Base-by-base conservation (phyloP, 1,140 invertebrate genomes). In the Argopecten irradians region DNA sequence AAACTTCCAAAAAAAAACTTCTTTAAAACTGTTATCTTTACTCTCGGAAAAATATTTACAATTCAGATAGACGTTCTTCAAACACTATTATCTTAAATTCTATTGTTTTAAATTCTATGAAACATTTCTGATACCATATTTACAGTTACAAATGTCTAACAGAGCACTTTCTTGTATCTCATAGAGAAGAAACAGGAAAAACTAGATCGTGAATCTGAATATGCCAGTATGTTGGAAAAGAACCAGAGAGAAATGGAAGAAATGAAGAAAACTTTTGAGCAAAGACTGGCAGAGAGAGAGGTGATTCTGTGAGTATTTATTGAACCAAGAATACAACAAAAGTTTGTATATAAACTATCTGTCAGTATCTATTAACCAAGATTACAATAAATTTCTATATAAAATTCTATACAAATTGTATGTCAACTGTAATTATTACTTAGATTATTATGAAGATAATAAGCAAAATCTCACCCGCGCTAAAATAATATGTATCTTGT, bases 221-320 rank as follows among this genome's bases (percentile, higher is more conserved):
- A 95, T 91, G 94, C 93, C 83, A 92, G 91, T 83, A 92, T 94
- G 83, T 84, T 96, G 46, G 95, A 95, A 39, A 94, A 97, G 88
- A 97, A 97, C 93, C 95, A 96, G 34, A 93, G 95, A 90, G 96
- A 97, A 93, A 96, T 97, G 94, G 94, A 95, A 39, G 95, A 96
- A 82, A 96, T 97, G 94, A 96, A 96, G 92, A 95, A 96, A 90
- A 94, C 95, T 13, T 97, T 96, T 93, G 97, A 96, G 92, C 96
- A 96, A 88, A 96, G 95, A 93, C 93, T 96, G 32, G 95, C 94
- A 39, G 93, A 93, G 39, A 91, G 92, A 82, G 90, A 92, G 85
- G 33, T 55, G 32, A 32, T 33, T 36, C 36, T 39, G 36, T 84
- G 5, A 34, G 36, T 84, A 84, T 55, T 13, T n/a, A 14, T 55